Conservation (phyloP, 2,888 invertebrate genomes). For the Entomobrya multifasciata region DNA sequence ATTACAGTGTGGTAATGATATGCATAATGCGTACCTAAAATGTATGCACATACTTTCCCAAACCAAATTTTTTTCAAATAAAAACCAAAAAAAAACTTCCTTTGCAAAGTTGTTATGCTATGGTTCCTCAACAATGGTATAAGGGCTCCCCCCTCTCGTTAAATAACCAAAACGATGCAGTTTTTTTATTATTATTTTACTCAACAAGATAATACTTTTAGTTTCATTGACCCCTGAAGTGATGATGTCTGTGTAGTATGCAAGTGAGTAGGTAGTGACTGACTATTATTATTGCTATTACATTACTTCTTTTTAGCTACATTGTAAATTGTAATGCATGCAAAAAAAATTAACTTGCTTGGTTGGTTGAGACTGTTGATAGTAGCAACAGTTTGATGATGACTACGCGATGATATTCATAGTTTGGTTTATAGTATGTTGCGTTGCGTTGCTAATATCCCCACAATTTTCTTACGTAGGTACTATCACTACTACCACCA, state of each 20-base stretch:
- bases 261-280: conserved; percentile 31
- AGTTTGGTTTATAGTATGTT: too few relatives aligned
- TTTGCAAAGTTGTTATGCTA: neutral
- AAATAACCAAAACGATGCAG: conserved; percentile 65
- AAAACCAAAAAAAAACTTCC: conserved; percentile 23
- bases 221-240: conserved; percentile 79
- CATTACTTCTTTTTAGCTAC: conserved; percentile 55
- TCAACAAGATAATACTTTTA: conserved; percentile 76
- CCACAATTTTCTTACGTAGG: conserved; percentile 13
- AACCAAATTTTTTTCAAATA: conserved; percentile 6
- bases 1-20: neutral
- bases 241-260: conserved; percentile 51
- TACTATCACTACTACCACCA: conserved; percentile 10
- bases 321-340: conserved; percentile 37
- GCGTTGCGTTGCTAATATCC: neutral
- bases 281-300: conserved; percentile 64
- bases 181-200: conserved; percentile 52
- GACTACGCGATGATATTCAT: too few relatives aligned
- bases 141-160: conserved; percentile 70
- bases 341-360: conserved; percentile 65
- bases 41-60: conserved; percentile 26
- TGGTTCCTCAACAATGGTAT: conserved; percentile 28
- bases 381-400: conserved; percentile 31
- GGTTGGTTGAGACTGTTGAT: conserved; percentile 56
- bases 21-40: neutral